Conservation (phyloP, 1,140 invertebrate species). For the Meloidogyne chitwoodi region DNA sequence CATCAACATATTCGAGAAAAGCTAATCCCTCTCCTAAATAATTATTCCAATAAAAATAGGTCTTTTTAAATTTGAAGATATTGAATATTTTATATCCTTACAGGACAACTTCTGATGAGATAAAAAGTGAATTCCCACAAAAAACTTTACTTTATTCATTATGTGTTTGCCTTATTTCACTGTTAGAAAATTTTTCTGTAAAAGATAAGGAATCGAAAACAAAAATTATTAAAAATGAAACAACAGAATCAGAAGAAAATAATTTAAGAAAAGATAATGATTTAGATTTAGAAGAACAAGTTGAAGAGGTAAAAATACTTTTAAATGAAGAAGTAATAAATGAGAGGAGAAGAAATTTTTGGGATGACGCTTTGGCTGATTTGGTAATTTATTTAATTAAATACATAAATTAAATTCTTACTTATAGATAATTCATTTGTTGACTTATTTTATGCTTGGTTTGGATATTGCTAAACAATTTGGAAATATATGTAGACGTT, state of each 20-base stretch:
- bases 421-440: not conserved
- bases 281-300: not conserved
- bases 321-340: not conserved
- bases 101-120: not conserved
- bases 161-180: not conserved
- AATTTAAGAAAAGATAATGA: not conserved
- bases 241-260: not conserved
- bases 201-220: not conserved
- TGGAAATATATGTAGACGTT: not conserved
- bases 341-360: not conserved
- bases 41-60: not conserved
- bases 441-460: conserved; percentile 1
- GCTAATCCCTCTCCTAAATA: not conserved
- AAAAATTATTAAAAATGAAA: not conserved
- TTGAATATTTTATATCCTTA: not conserved
- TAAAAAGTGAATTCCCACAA: not conserved
- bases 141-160: not conserved
- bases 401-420: not conserved
- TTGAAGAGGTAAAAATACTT: not conserved
- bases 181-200: not conserved
- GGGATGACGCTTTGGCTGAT: conserved; percentile 15
- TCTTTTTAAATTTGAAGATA: not conserved
- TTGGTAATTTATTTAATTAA: not conserved
- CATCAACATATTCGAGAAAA: not conserved
- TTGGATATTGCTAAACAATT: conserved; percentile 15